phyloP scores from a whole-genome alignment of 2,797 vertebrate species.

The Anisognathus igniventris region DNA sequence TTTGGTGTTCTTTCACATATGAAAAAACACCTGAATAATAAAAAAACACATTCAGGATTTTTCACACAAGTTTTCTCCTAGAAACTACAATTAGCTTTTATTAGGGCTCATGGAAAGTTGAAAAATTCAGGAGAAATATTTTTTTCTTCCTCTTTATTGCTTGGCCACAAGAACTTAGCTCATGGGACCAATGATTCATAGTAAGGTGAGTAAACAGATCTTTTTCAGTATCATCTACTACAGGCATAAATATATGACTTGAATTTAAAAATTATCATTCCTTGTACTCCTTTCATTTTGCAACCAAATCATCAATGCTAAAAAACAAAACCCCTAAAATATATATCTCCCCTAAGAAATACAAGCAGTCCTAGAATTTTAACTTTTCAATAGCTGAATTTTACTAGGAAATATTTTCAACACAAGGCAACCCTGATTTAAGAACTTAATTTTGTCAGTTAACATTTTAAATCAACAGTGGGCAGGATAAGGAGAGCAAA shows the following conservation, averaged over 20 bases:
- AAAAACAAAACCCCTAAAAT: background rate
- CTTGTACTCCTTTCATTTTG: background rate
- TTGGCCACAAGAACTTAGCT: background rate
- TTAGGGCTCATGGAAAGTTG: background rate
- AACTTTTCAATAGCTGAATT: background rate
- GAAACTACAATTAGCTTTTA: background rate
- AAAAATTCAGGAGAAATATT: background rate
- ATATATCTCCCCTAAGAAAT: background rate
- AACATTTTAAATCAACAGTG: background rate
- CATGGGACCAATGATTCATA: background rate
- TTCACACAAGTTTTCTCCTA: background rate
- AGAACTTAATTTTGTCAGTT: background rate
- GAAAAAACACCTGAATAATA: background rate
- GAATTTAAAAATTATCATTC: background rate
- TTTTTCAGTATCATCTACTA: background rate
- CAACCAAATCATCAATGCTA: background rate
- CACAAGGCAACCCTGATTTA: background rate
- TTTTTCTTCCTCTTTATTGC: background rate
- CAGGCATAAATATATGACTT: background rate
- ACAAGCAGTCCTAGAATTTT: background rate
- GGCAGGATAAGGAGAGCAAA: background rate
- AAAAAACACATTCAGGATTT: background rate
- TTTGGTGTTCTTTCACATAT: background rate
- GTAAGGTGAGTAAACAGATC: background rate
- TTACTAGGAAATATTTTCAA: background rate